A percentile compares a stretch with the other conserved stretches of the same genome.
Evolutionary conservation across 2,888 invertebrate genomes (phyloP).

Genomic region (Dryadula phaetusa): DNA sequence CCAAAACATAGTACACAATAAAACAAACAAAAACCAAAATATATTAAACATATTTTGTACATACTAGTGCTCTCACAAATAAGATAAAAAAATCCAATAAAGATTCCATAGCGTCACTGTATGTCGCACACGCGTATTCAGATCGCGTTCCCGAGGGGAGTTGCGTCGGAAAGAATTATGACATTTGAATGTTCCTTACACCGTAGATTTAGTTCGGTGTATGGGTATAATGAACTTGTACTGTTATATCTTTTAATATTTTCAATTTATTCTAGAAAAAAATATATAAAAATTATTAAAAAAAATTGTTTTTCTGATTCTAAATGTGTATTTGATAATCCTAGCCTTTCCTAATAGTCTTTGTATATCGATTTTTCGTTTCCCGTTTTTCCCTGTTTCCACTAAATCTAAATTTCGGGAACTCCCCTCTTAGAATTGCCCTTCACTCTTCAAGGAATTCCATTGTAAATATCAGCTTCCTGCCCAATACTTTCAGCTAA

Average conservation of each 20-base stretch:
- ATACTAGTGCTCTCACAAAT: conserved; percentile 12
- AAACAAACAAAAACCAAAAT: conserved; percentile 1
- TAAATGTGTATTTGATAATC: too few species aligned
- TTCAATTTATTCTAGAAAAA: too few species aligned
- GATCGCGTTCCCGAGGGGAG: conserved; percentile 52
- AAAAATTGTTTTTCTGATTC: too few species aligned
- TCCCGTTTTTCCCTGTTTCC: too few species aligned
- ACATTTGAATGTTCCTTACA: conserved; percentile 65
- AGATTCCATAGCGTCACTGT: conserved; percentile 31
- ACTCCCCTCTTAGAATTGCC: too few species aligned
- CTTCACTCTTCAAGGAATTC: too few species aligned
- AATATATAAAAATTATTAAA: too few species aligned
- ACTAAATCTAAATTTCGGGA: too few species aligned
- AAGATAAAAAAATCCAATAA: conserved; percentile 26
- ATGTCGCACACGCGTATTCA: conserved; percentile 30
- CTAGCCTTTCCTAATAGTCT: too few species aligned
- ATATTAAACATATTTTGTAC: conserved; percentile 21
- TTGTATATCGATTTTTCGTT: too few species aligned
- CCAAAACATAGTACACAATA: background rate
- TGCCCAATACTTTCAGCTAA: too few species aligned
- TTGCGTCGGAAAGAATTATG: conserved; percentile 64
- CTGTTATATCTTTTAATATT: background rate
- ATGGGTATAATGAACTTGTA: conserved; percentile 29
- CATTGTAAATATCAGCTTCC: too few species aligned
- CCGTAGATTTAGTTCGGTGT: conserved; percentile 38